phyloP scores from a whole-genome alignment of 2,113 vertebrate genomes.

The Dermatemys mawii region DNA sequence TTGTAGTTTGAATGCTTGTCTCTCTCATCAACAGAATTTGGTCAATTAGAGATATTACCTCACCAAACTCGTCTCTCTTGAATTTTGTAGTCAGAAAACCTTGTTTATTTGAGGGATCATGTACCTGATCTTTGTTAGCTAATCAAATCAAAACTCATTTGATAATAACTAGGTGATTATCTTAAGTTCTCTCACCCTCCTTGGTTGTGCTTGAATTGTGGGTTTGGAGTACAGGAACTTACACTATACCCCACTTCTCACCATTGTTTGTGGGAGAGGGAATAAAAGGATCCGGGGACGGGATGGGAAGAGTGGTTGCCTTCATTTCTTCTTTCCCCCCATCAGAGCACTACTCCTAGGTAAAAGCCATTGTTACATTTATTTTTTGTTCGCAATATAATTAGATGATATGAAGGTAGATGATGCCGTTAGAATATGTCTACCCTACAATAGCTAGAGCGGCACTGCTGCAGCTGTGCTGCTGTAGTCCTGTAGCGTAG shows the following conservation, averaged over 20 bases:
- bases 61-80: neutral
- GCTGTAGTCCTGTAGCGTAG: neutral
- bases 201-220: neutral
- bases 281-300: neutral
- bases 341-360: neutral
- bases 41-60: neutral
- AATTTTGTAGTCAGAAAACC: neutral
- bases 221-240: neutral
- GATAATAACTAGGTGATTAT: neutral
- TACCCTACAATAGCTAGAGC: neutral
- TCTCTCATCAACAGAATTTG: neutral
- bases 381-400: neutral
- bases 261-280: fast-evolving
- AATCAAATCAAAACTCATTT: conserved; percentile 9
- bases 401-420: neutral
- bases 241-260: neutral
- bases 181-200: neutral
- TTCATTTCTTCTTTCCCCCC: neutral
- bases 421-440: neutral
- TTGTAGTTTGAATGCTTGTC: neutral
- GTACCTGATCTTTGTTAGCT: neutral
- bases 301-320: neutral
- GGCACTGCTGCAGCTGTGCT: neutral
- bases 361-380: neutral
- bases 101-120: neutral